Evolutionary conservation across 2,797 vertebrate species (phyloP).

Genomic region (Oceanodroma leucorhoa): DNA sequence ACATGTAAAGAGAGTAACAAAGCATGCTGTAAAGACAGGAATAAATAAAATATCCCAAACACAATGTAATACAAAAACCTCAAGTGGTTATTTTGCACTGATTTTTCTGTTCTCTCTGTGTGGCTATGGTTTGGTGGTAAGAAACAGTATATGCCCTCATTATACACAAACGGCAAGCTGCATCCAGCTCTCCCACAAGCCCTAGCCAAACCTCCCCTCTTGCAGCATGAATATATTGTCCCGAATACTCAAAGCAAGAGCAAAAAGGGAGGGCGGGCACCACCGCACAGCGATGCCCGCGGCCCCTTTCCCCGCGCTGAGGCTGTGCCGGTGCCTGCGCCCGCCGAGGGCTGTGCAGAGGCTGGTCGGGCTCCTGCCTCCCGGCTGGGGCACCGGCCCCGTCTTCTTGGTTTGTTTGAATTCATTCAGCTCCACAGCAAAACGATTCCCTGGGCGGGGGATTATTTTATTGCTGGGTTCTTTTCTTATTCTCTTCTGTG

Average conservation of each 20-base stretch:
- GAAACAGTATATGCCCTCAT: rapidly evolving
- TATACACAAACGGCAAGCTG: rapidly evolving
- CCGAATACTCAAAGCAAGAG: rapidly evolving
- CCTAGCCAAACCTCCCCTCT: neutral
- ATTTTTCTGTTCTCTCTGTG: neutral
- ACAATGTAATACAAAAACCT: too few species aligned
- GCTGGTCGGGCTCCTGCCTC: neutral
- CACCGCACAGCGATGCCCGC: rapidly evolving
- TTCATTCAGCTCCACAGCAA: neutral
- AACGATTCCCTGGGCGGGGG: rapidly evolving
- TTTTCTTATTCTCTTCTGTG: neutral
- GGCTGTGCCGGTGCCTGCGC: neutral
- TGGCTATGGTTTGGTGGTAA: rapidly evolving
- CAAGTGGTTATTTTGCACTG: neutral
- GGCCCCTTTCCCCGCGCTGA: rapidly evolving
- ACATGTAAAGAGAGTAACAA: neutral
- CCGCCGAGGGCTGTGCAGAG: rapidly evolving
- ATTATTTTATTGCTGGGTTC: neutral
- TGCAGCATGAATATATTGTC: rapidly evolving
- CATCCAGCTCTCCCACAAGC: rapidly evolving
- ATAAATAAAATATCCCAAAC: neutral
- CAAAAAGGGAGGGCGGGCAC: rapidly evolving
- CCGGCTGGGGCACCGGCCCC: too few species aligned
- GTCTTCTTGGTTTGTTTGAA: neutral
- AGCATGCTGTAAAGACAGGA: neutral